Conservation (phyloP, 1,140 invertebrate genomes). For the Drosophila leontia region DNA sequence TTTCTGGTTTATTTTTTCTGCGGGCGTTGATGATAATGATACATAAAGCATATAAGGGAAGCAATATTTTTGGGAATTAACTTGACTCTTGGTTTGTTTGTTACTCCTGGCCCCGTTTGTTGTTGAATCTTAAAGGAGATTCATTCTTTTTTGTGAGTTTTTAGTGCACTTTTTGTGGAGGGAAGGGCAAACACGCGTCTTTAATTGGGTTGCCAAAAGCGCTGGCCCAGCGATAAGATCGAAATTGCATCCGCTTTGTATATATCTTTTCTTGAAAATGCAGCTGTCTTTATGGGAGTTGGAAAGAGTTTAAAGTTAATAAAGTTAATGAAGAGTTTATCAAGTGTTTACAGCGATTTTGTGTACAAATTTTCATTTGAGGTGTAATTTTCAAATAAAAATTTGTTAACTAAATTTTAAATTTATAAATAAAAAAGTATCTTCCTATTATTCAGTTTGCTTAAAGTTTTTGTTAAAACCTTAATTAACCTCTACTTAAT, state of each 20-base stretch:
- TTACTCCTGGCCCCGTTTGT: constrained; percentile 55
- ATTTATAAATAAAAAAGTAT: too few relatives aligned
- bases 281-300: constrained; percentile 27
- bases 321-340: background rate
- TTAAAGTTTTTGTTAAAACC: too few relatives aligned
- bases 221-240: constrained; percentile 42
- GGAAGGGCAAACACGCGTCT: constrained; percentile 44
- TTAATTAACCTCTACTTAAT: constrained; percentile 4
- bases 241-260: constrained; percentile 53
- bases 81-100: constrained; percentile 36
- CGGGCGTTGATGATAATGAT: constrained; percentile 42
- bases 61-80: constrained; percentile 62
- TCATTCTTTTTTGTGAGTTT: constrained; percentile 10
- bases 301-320: background rate
- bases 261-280: constrained; percentile 30
- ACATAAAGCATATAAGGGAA: constrained; percentile 53
- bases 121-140: constrained; percentile 35
- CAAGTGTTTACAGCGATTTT: background rate
- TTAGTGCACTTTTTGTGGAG: constrained; percentile 3
- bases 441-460: background rate
- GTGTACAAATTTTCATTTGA: too few relatives aligned
- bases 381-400: background rate
- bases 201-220: constrained; percentile 64
- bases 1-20: background rate
- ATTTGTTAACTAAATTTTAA: too few relatives aligned